These are phyloP conservation scores for Drosophila mayri DNA, from an alignment of 1,140 invertebrate species.

Conservation along the genomic window DNA sequence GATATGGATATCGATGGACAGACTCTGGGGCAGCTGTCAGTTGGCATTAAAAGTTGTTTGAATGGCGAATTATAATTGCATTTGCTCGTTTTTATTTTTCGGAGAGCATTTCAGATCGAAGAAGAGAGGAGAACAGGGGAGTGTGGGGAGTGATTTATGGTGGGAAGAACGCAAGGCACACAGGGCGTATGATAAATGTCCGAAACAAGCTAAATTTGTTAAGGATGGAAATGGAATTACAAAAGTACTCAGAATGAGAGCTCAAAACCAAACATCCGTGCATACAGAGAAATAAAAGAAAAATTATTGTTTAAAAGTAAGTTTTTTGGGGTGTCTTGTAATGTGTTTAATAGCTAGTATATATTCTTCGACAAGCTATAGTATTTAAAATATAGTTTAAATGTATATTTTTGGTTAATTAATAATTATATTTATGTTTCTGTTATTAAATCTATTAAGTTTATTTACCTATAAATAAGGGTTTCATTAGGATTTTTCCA, in stretches of 20 bases:
- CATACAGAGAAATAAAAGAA: not conserved
- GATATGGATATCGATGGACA: conserved; percentile 10
- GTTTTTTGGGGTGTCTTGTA: no score
- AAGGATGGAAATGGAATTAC: conserved; percentile 55
- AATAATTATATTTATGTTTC: no score
- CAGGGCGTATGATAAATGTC: conserved; percentile 71
- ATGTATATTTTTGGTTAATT: no score
- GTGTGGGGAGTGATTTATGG: conserved; percentile 32
- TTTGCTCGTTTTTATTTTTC: conserved; percentile 53
- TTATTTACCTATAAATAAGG: no score
- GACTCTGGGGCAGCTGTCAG: conserved; percentile 45
- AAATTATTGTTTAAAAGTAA: not conserved
- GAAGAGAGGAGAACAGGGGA: not conserved
- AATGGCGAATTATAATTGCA: conserved; percentile 73
- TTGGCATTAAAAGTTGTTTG: conserved; percentile 58
- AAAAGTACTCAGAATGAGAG: conserved; percentile 33
- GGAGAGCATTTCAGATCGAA: not conserved
- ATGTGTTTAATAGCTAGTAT: not conserved
- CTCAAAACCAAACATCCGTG: conserved; percentile 11
- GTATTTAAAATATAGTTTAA: not conserved
- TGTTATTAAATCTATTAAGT: no score
- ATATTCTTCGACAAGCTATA: not conserved
- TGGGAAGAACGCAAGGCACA: conserved; percentile 32
- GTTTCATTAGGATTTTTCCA: no score
- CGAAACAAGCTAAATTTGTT: conserved; percentile 60